Conservation (phyloP, 2,797 vertebrate species). For the Esox lucius region DNA sequence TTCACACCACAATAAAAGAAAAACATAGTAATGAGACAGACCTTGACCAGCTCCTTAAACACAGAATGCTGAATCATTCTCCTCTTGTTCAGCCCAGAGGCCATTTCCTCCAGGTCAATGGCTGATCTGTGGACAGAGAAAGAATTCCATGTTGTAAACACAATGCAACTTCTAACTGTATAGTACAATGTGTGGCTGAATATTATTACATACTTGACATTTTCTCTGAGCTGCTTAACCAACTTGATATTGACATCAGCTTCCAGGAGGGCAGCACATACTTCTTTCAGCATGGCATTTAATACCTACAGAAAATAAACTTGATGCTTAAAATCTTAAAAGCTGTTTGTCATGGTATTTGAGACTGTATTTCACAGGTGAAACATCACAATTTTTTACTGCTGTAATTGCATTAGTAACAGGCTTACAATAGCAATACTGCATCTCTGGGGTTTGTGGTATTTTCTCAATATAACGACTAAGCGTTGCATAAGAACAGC, state of each 20-base stretch:
- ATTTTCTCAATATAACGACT: no score
- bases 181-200: neutral
- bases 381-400: no score
- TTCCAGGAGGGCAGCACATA: slow-evolving; percentile 94
- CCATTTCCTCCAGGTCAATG: slow-evolving; percentile 99
- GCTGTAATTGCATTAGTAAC: no score
- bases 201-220: slow-evolving; percentile 89
- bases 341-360: no score
- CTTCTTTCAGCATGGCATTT: slow-evolving; percentile 98
- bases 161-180: neutral
- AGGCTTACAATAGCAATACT: no score
- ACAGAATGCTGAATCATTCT: slow-evolving; percentile 99
- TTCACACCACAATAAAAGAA: neutral
- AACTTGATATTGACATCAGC: slow-evolving; percentile 98
- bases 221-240: slow-evolving; percentile 96
- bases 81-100: slow-evolving; percentile 97
- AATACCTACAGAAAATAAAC: slow-evolving; percentile 79
- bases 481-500: no score
- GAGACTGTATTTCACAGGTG: no score
- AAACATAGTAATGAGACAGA: slow-evolving; percentile 49
- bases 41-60: slow-evolving; percentile 99
- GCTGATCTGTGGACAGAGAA: slow-evolving; percentile 78
- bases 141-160: neutral
- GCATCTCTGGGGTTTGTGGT: no score
- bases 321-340: no score